Conservation (phyloP, 2,113 vertebrate genomes). For the Notarius lentiginosus region DNA sequence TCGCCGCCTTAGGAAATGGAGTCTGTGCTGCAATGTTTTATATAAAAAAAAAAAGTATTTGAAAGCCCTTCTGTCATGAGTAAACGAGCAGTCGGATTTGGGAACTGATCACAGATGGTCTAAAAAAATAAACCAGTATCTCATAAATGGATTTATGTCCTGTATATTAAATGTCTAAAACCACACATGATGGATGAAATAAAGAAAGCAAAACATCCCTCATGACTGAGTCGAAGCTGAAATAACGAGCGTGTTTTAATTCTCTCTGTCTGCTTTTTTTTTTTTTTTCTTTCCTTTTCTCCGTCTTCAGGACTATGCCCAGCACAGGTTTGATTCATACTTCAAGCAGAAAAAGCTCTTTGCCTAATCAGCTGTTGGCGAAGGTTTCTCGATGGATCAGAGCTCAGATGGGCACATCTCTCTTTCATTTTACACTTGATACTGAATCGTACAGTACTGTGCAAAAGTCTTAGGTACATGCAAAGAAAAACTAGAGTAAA, state of each 20-base stretch:
- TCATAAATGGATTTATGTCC: too few relatives aligned
- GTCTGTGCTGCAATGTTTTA: too few relatives aligned
- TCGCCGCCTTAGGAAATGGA: background rate
- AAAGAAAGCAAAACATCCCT: background rate
- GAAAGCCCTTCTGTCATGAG: background rate
- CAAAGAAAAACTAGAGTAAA: too few relatives aligned
- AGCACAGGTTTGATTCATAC: conserved; percentile 85
- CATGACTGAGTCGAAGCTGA: background rate
- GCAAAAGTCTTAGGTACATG: too few relatives aligned
- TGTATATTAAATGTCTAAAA: background rate
- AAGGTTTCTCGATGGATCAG: background rate
- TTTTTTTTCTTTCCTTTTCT: too few relatives aligned
- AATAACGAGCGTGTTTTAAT: background rate
- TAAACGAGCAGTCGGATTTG: background rate
- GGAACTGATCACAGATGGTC: background rate
- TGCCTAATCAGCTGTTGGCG: conserved; percentile 49
- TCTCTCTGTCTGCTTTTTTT: background rate
- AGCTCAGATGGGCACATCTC: background rate
- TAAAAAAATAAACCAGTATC: too few relatives aligned
- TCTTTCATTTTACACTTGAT: background rate
- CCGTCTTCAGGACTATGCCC: conserved; percentile 81
- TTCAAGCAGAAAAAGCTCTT: conserved; percentile 76
- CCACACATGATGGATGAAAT: background rate
- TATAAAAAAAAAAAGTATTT: too few relatives aligned
- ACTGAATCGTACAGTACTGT: background rate